Conservation (phyloP, 2,113 vertebrate species). For the Corythornis vintsioides region DNA sequence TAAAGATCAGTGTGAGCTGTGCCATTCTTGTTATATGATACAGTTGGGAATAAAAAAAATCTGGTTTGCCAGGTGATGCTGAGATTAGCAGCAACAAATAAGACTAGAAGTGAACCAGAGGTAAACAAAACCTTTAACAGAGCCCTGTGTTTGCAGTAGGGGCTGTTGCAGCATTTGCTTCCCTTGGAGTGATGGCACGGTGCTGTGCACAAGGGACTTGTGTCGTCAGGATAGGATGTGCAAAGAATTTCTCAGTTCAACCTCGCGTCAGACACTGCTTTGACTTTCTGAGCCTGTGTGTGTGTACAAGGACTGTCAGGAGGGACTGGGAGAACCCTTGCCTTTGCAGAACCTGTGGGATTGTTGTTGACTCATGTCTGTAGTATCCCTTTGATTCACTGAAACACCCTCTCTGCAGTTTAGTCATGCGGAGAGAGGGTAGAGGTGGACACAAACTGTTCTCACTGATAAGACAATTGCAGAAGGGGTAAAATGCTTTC, state of each 20-base stretch:
- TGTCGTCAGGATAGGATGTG: rapidly evolving
- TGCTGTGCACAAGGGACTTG: neutral
- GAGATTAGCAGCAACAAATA: neutral
- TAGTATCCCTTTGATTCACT: neutral
- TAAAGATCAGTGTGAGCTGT: neutral
- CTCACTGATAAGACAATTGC: neutral
- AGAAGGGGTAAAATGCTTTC: neutral
- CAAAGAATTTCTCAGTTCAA: neutral
- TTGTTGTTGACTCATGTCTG: rapidly evolving
- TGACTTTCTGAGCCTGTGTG: neutral
- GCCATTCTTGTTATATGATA: neutral
- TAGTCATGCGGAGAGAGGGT: neutral
- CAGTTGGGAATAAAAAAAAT: neutral
- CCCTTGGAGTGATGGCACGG: rapidly evolving
- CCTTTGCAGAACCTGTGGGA: neutral
- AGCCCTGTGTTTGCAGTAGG: neutral
- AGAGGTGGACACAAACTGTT: constrained; percentile 31
- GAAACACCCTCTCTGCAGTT: constrained; percentile 9
- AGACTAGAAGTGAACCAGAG: neutral
- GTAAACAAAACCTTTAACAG: neutral
- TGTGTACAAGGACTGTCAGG: neutral
- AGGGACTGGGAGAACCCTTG: neutral
- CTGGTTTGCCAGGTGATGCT: neutral
- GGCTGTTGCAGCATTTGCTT: neutral
- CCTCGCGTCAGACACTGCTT: neutral